Conservation (phyloP, 2,888 invertebrate species). For the Eupithecia inturbata region DNA sequence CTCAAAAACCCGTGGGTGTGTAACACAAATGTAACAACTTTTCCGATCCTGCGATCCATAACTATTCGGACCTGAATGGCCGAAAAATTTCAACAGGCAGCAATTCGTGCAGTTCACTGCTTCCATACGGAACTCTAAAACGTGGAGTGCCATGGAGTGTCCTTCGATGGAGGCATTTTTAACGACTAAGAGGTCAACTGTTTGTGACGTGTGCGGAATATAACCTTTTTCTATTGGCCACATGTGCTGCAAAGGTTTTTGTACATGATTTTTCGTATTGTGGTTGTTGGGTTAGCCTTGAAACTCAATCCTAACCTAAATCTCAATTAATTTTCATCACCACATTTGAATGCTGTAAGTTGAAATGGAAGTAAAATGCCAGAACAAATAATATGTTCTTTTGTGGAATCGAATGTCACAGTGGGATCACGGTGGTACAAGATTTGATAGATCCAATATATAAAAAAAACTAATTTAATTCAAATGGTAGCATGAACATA, state of each 20-base stretch:
- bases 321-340: background rate
- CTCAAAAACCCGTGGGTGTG: background rate
- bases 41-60: background rate
- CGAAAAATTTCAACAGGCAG: background rate
- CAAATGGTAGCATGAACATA: background rate
- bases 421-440: background rate
- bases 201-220: constrained; percentile 2
- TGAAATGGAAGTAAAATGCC: background rate
- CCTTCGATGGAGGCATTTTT: constrained; percentile 4
- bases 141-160: background rate
- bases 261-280: background rate
- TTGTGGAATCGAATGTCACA: background rate
- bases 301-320: background rate
- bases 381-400: background rate
- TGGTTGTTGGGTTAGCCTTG: background rate
- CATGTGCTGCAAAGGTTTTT: background rate
- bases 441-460: background rate
- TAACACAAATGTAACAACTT: background rate
- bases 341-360: background rate
- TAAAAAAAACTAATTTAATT: background rate
- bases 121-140: constrained; percentile 1
- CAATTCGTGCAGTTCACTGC: background rate
- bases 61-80: background rate
- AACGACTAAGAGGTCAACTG: constrained; percentile 6
- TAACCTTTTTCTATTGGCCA: background rate